phyloP scores from a whole-genome alignment of 2,113 vertebrate genomes.

The Hippoglossus stenolepis region DNA sequence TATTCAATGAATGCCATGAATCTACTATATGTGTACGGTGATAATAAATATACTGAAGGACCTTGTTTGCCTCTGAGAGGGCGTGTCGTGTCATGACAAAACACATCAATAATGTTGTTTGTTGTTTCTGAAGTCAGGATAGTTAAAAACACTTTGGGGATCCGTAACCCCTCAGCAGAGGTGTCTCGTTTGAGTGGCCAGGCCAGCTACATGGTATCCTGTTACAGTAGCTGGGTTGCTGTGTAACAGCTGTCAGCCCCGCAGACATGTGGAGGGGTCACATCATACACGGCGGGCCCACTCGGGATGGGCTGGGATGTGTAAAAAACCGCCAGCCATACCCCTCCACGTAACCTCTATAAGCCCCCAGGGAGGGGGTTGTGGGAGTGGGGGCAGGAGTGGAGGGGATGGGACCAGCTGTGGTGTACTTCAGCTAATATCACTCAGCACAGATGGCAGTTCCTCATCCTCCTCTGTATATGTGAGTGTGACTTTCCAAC shows the following conservation, averaged over 20 bases:
- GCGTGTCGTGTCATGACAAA: not conserved
- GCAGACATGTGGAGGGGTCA: constrained; percentile 36
- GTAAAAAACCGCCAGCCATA: constrained; percentile 52
- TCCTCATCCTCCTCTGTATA: constrained; percentile 19
- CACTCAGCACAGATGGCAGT: constrained; percentile 67
- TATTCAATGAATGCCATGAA: not conserved
- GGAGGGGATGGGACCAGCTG: constrained; percentile 67
- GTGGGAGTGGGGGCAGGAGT: constrained; percentile 37
- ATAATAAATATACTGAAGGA: not conserved
- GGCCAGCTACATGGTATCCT: constrained; percentile 53
- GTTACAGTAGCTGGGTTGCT: constrained; percentile 56
- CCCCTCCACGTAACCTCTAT: constrained; percentile 49
- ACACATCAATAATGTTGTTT: constrained; percentile 17
- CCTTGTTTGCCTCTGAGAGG: not conserved
- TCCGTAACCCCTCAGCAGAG: constrained; percentile 20
- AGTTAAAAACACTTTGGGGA: constrained; percentile 36
- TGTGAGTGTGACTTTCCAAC: constrained; percentile 32
- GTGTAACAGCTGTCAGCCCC: constrained; percentile 70
- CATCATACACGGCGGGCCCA: constrained; percentile 27
- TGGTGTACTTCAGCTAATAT: constrained; percentile 64
- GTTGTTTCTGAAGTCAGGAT: constrained; percentile 8
- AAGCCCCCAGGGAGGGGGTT: constrained; percentile 13
- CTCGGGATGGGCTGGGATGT: constrained; percentile 40
- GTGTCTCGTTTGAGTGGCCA: constrained; percentile 42
- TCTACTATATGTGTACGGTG: not conserved